These are phyloP conservation scores for Drosophila helvetica DNA, from an alignment of 2,888 invertebrate species.

Conservation along the genomic window DNA sequence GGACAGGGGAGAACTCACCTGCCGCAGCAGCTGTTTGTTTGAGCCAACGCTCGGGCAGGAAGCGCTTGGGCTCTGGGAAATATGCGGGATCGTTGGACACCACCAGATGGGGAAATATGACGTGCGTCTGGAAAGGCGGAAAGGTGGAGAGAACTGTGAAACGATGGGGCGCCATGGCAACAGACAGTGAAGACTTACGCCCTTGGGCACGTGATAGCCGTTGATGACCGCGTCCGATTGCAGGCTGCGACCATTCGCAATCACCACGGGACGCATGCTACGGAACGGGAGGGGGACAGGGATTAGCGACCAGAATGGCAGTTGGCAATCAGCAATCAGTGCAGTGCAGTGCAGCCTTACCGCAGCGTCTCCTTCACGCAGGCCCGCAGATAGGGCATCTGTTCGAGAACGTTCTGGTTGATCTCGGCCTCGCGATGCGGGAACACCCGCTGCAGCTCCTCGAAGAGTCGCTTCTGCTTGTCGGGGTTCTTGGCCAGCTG, in stretches of 20 bases:
- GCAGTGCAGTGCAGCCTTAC: slow-evolving; percentile 83
- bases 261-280: slow-evolving; percentile 92
- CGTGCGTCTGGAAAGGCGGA: slow-evolving; percentile 87
- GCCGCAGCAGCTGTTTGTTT: slow-evolving; percentile 84
- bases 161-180: not conserved
- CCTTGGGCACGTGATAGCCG: slow-evolving; percentile 92
- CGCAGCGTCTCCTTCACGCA: slow-evolving; percentile 91
- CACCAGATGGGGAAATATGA: slow-evolving; percentile 91
- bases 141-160: not conserved
- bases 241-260: slow-evolving; percentile 91
- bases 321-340: slow-evolving; percentile 9
- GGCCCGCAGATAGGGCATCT: slow-evolving; percentile 89
- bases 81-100: slow-evolving; percentile 90
- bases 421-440: slow-evolving; percentile 85
- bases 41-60: slow-evolving; percentile 92
- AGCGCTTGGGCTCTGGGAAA: slow-evolving; percentile 88
- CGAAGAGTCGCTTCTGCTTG: slow-evolving; percentile 87
- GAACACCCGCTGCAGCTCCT: slow-evolving; percentile 86
- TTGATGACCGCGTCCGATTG: slow-evolving; percentile 90
- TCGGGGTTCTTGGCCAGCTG: slow-evolving; percentile 89
- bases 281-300: not conserved
- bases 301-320: not conserved
- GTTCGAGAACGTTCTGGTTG: slow-evolving; percentile 86
- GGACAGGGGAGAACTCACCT: slow-evolving; percentile 63
- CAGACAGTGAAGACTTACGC: slow-evolving; percentile 85